Percentiles rank a stretch among this genome's conserved stretches.
Conservation (phyloP, 2,113 vertebrate genomes). For the Suncus etruscus region DNA sequence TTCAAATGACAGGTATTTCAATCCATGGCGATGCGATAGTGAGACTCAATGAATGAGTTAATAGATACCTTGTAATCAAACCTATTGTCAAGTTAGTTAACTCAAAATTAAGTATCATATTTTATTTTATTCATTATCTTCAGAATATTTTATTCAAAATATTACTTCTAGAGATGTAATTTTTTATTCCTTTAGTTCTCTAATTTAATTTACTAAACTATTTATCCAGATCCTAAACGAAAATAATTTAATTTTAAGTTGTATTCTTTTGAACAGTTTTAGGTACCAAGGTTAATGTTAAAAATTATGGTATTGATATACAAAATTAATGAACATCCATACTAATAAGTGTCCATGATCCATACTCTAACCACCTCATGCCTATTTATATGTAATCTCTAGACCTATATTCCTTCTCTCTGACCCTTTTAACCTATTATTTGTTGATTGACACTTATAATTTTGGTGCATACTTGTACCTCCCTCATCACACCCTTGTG, state of each 20-base stretch:
- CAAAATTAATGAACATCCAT: too few species aligned
- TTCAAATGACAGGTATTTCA: slow-evolving; percentile 49
- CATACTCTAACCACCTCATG: too few species aligned
- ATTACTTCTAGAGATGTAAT: slow-evolving; percentile 27
- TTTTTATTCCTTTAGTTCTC: not conserved
- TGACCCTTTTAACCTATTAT: too few species aligned
- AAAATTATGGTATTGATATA: too few species aligned
- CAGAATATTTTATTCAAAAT: slow-evolving; percentile 34
- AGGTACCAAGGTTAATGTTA: too few species aligned
- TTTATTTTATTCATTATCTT: not conserved
- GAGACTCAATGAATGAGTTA: slow-evolving; percentile 1
- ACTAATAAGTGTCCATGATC: too few species aligned
- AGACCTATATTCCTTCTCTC: too few species aligned
- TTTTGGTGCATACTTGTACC: too few species aligned
- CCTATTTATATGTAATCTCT: too few species aligned
- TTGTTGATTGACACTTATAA: too few species aligned
- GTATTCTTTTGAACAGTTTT: too few species aligned
- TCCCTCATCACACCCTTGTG: too few species aligned
- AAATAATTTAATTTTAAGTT: not conserved
- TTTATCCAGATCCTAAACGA: not conserved
- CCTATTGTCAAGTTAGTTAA: not conserved
- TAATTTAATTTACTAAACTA: slow-evolving; percentile 1
- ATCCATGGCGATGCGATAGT: slow-evolving; percentile 12
- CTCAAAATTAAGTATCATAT: not conserved
- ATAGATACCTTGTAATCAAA: not conserved